These are phyloP conservation scores for Urosaurus nigricauda DNA, from an alignment of 2,797 vertebrate genomes.

Conservation along the genomic window DNA sequence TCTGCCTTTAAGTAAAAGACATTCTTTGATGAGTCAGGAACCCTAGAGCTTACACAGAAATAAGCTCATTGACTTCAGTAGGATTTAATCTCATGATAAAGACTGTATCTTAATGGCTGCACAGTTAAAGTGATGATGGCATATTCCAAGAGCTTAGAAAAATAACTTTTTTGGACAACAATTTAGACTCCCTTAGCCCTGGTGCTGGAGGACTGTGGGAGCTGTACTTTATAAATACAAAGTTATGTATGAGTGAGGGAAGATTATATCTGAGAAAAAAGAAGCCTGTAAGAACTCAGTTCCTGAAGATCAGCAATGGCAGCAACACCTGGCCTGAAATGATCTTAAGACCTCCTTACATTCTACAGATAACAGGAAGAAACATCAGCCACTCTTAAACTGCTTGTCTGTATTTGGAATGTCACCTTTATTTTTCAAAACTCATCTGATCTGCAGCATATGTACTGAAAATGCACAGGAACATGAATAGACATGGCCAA, in stretches of 20 bases:
- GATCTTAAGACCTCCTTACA: neutral
- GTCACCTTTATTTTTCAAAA: neutral
- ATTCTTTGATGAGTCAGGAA: neutral
- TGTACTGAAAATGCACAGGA: neutral
- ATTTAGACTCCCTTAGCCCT: too few species aligned
- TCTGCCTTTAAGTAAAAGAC: constrained; percentile 75
- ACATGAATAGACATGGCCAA: neutral
- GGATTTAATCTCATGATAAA: neutral
- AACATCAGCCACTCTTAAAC: neutral
- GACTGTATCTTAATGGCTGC: neutral
- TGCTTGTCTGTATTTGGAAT: neutral
- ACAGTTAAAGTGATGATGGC: neutral
- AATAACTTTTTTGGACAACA: too few species aligned
- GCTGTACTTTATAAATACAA: neutral
- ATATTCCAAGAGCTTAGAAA: neutral
- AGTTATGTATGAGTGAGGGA: neutral
- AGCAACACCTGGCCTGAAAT: neutral
- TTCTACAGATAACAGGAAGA: neutral
- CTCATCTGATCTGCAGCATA: neutral
- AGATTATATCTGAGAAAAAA: neutral
- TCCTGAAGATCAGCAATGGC: neutral
- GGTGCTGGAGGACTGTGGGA: too few species aligned
- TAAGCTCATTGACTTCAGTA: neutral
- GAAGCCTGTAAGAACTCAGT: neutral
- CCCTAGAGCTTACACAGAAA: neutral